These are phyloP conservation scores for Sarotherodon lohbergeri DNA, from an alignment of 2,113 vertebrate genomes.

Conservation along the genomic window DNA sequence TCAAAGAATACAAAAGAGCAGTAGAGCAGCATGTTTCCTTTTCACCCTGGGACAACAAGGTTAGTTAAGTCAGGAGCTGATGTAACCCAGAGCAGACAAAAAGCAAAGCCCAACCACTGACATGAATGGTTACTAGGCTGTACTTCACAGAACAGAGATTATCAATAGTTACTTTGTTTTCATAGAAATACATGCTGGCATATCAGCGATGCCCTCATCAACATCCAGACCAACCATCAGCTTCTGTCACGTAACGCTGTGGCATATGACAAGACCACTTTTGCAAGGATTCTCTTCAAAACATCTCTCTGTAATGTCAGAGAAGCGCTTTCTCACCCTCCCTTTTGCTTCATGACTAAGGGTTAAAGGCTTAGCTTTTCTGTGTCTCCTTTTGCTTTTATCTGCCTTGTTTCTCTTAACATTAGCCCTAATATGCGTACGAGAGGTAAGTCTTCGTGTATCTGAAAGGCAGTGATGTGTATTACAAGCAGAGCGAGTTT, in stretches of 20 bases:
- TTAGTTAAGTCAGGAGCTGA: neutral
- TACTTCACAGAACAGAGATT: neutral
- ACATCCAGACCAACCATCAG: constrained; percentile 29
- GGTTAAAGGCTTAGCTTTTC: neutral
- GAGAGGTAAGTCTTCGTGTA: neutral
- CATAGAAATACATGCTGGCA: constrained; percentile 47
- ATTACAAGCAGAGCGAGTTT: neutral
- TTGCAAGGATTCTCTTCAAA: neutral
- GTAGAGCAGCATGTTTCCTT: neutral
- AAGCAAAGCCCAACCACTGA: neutral
- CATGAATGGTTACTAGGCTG: neutral
- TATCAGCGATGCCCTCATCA: constrained; percentile 56
- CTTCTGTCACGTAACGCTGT: constrained; percentile 47
- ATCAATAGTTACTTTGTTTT: constrained; percentile 60
- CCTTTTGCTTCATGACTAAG: neutral
- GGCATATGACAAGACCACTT: neutral
- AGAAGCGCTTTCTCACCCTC: neutral
- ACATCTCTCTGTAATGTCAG: neutral
- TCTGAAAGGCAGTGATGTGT: neutral
- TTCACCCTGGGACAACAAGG: neutral
- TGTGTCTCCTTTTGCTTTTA: neutral
- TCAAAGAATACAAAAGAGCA: neutral
- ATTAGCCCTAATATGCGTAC: neutral
- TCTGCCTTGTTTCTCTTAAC: neutral
- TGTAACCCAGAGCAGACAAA: neutral